phyloP scores from a whole-genome alignment of 2,888 invertebrate genomes.

The Agriopis aurantiaria region DNA sequence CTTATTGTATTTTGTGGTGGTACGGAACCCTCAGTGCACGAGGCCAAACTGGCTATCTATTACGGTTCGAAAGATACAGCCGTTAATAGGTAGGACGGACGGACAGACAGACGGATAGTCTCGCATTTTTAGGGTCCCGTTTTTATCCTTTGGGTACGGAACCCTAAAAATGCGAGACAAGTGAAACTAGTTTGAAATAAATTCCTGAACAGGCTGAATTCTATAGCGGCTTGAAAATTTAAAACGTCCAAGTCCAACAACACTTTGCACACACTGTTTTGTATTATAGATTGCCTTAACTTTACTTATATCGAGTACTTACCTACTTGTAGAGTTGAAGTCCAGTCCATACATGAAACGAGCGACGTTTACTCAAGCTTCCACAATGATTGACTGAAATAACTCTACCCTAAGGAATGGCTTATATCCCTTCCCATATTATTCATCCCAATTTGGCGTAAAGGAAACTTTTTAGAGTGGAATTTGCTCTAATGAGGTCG shows the following conservation, averaged over 20 bases:
- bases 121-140: too few species aligned
- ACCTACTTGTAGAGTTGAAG: slow-evolving; percentile 23
- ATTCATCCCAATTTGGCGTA: slow-evolving; percentile 49
- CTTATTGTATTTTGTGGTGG: too few species aligned
- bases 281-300: background rate
- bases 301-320: slow-evolving; percentile 13
- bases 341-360: slow-evolving; percentile 4
- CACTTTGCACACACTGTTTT: background rate
- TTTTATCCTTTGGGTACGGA: too few species aligned
- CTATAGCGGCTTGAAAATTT: too few species aligned
- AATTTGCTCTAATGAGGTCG: slow-evolving; percentile 47
- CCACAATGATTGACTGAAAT: slow-evolving; percentile 47
- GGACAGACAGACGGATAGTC: too few species aligned
- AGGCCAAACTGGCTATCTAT: too few species aligned
- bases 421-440: slow-evolving; percentile 51
- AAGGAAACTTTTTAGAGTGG: slow-evolving; percentile 59
- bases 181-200: too few species aligned
- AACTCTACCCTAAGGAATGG: slow-evolving; percentile 20
- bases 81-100: too few species aligned
- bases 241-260: background rate
- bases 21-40: too few species aligned
- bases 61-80: too few species aligned
- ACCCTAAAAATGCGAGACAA: too few species aligned
- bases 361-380: slow-evolving; percentile 6
- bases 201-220: too few species aligned